phyloP scores from a whole-genome alignment of 2,797 vertebrate genomes.

The Acanthopagrus latus region DNA sequence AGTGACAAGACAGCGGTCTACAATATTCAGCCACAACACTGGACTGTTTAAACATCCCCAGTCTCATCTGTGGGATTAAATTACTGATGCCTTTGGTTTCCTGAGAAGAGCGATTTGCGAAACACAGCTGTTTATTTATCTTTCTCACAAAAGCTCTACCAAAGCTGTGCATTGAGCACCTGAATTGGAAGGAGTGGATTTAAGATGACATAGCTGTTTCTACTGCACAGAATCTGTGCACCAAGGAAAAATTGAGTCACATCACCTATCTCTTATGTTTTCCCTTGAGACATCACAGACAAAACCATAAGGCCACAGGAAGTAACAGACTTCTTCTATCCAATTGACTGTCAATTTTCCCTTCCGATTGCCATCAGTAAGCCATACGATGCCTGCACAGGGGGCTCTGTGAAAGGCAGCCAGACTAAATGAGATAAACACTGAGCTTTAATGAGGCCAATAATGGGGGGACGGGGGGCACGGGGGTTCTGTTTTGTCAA shows the following conservation, averaged over 20 bases:
- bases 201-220: constrained; percentile 17
- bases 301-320: constrained; percentile 72
- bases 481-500: constrained; percentile 57
- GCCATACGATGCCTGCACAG: constrained; percentile 67
- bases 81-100: constrained; percentile 3
- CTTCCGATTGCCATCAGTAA: constrained; percentile 81
- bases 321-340: constrained; percentile 78
- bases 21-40: neutral
- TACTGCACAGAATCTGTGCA: constrained; percentile 27
- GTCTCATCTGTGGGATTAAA: constrained; percentile 17
- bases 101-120: neutral
- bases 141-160: constrained; percentile 22
- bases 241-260: constrained; percentile 48
- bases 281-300: constrained; percentile 64
- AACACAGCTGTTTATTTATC: neutral
- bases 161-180: neutral
- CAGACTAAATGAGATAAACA: constrained; percentile 76
- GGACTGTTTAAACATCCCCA: neutral
- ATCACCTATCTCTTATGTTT: constrained; percentile 31
- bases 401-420: constrained; percentile 75
- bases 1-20: neutral
- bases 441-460: constrained; percentile 76
- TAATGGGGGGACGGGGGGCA: constrained; percentile 44
- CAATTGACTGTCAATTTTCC: constrained; percentile 81
- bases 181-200: neutral